Percentiles rank a stretch among this genome's conserved stretches.
These are phyloP conservation scores for Ostrea denselamellosa DNA, from an alignment of 1,140 invertebrate species.

Conservation along the genomic window DNA sequence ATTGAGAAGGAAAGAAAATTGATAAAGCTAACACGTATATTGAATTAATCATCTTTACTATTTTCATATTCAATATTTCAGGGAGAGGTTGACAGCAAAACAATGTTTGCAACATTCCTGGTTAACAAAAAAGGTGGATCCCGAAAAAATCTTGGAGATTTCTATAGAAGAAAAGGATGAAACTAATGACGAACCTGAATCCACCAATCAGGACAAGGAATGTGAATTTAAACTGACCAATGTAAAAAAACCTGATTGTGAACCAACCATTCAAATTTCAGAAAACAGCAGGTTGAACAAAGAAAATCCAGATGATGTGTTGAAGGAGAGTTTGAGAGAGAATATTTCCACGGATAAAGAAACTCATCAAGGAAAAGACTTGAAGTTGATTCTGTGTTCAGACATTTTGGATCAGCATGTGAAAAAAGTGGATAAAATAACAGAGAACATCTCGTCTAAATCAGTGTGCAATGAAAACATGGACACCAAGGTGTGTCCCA, in stretches of 20 bases:
- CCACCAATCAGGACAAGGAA: slow-evolving; percentile 15
- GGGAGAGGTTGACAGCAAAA: slow-evolving; percentile 82
- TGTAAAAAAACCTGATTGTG: slow-evolving; percentile 11
- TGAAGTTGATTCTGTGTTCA: slow-evolving; percentile 19
- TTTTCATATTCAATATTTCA: slow-evolving; percentile 71
- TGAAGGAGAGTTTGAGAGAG: neutral
- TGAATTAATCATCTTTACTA: neutral
- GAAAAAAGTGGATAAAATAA: slow-evolving; percentile 3
- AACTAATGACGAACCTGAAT: neutral
- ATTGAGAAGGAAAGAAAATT: too few relatives aligned
- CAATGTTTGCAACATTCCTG: slow-evolving; percentile 85
- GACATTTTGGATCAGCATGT: slow-evolving; percentile 14
- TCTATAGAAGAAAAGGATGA: neutral
- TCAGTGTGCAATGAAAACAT: slow-evolving; percentile 19
- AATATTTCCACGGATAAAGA: slow-evolving; percentile 6
- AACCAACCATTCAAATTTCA: neutral
- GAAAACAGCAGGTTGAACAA: slow-evolving; percentile 29
- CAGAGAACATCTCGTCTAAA: neutral
- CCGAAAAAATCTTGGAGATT: slow-evolving; percentile 41
- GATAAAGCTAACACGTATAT: neutral
- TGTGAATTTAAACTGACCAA: neutral
- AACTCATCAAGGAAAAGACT: neutral
- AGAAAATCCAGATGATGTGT: slow-evolving; percentile 26
- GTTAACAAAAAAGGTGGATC: slow-evolving; percentile 67
- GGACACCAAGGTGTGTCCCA: neutral